Base-by-base conservation (phyloP, 2,888 invertebrate genomes). In the Campopleginae sp. region DNA sequence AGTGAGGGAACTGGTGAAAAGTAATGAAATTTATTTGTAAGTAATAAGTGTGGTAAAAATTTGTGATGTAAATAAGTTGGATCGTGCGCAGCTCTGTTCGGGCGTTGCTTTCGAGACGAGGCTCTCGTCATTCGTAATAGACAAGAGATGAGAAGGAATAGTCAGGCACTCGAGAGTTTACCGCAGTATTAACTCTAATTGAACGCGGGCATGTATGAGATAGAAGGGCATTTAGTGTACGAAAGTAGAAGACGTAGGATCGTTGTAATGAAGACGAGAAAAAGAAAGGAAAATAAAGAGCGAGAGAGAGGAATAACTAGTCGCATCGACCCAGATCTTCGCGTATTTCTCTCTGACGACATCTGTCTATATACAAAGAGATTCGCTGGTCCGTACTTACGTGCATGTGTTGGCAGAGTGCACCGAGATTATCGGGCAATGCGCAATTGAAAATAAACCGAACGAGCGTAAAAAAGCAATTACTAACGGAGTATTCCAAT, bases 261-360 rank as follows among this genome's bases (percentile, higher is more conserved):
- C 33, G 14, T 23, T 38, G 63, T 42, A 61, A 79, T 79, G 79
- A 48, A 23, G 23, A 27, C 48, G 54, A 68, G 68, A 17, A 46
- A 31, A 27, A 70, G 70, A 4, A 38, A 63, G 48, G 48, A 51
- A 66, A 51, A 71, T 63, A 76, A 80, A 46, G 74, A 77, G 42
- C 46, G 70, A 68, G 61, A 12, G n/a, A 51, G 48, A 48, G 68
- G 63, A 74, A 81, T 23, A 76, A 63, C 51, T 66, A 76, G 66
- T 65, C 58, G 70, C 66, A 89, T 88, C 89, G 90, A 89, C 88
- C 85, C 82, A 84, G 86, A 88, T 89, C 89, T 84, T 58, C 58
- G 19, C 46, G 80, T 46, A 48, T 46, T 23, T 58, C 42, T 51
- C 48, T 33, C 48, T 70, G 70, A 70, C 33, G 48, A 51, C n/a